Evolutionary conservation across 2,113 vertebrate species (phyloP), one percentile per base, ranked within the genome.

Genomic region (Centropristis striata): DNA sequence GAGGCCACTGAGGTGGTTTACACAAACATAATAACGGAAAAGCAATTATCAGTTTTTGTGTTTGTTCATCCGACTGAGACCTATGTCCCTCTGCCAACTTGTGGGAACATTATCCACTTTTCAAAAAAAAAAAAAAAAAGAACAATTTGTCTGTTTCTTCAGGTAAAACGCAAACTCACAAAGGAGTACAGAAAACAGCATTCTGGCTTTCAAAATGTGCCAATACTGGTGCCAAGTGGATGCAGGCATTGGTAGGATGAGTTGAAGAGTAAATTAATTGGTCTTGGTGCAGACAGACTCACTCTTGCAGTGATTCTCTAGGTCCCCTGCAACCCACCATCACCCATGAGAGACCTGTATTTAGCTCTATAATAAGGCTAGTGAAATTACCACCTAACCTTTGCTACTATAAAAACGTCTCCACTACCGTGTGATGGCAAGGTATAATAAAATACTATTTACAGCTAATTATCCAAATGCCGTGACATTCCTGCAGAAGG

Each of bases 381-480:
- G 67, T 82, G 77, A 91, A 92, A 90, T 68, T 44, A 57, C 42
- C 54, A 58, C 32, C 87, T 88, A 83, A 93, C 93, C 92, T 93
- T 92, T 93, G 88, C 68, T 80, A 78, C 87, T 53, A 87, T 91
- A 81, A 89, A 89, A 82, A 75, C 20, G 14, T 67, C 61, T 75
- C 58, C 75, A 57, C 49, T 4, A 39, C 79, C 28, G 32, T 71
- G 70, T 60, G 78, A 73, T 75, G 73, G 58, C 42, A 27, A 81
- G 75, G 66, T 78, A 79, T 73, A 84, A 90, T 90, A 88, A 90
- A 92, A 91, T 53, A 76, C 55, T 86, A 83, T 94, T 93, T 92
- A 93, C 78, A 70, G 81, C 86, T 91, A 92, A 94, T 95, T 93
- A 95, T 90, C 90, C 80, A 94, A 94, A 95, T 94, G 94, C 85